These are phyloP conservation scores for Anoncus sp. DNA, from an alignment of 2,888 invertebrate species.

Conservation along the genomic window DNA sequence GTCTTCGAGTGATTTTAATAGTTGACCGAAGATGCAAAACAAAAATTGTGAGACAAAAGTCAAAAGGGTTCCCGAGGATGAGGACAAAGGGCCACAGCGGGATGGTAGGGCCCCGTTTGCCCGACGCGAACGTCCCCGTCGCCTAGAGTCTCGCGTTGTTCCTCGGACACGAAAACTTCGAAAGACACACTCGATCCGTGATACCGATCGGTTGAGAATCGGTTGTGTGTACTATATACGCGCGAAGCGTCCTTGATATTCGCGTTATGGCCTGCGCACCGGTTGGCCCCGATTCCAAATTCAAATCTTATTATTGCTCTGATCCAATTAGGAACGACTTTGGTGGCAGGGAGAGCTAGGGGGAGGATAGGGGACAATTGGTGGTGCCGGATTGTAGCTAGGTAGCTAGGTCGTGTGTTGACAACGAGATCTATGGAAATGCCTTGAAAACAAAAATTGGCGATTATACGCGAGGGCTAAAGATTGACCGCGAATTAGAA, in stretches of 20 bases:
- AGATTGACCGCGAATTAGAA: background rate
- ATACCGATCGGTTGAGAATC: no score
- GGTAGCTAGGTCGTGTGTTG: no score
- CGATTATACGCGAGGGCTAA: background rate
- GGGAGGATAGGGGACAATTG: conserved; percentile 15
- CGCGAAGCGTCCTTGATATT: no score
- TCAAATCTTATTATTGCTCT: conserved; percentile 78
- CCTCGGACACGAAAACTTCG: background rate
- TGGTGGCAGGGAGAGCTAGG: conserved; percentile 15
- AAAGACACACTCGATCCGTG: background rate
- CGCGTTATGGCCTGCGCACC: no score
- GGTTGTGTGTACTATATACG: conserved; percentile 17
- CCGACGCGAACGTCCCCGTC: background rate
- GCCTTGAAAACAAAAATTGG: background rate
- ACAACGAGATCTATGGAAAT: background rate
- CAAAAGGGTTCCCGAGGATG: background rate
- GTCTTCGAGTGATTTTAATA: no score
- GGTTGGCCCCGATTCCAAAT: conserved; percentile 75
- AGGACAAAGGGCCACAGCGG: background rate
- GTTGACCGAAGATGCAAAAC: background rate
- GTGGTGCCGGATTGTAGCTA: no score
- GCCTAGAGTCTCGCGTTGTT: background rate
- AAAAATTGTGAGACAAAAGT: background rate
- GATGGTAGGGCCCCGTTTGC: background rate
- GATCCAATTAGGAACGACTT: conserved; percentile 76